phyloP scores from a whole-genome alignment of 2,113 vertebrate genomes.

The Perccottus glenii region DNA sequence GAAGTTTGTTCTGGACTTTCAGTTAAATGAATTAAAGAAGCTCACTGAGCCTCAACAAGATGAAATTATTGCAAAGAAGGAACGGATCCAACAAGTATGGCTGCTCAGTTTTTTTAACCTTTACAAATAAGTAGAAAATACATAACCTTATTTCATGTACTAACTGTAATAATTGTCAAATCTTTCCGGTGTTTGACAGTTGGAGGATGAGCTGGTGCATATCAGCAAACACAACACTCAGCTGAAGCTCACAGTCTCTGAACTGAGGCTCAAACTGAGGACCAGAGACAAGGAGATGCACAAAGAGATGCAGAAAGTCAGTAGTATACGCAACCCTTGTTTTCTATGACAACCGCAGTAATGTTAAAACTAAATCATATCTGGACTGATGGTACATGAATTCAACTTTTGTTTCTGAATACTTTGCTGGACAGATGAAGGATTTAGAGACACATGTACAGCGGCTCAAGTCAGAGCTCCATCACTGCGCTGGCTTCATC shows the following conservation, averaged over 20 bases:
- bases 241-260: slow-evolving; percentile 82
- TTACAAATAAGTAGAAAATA: too few relatives aligned
- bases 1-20: slow-evolving; percentile 86
- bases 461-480: slow-evolving; percentile 87
- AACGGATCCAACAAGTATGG: slow-evolving; percentile 81
- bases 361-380: too few relatives aligned
- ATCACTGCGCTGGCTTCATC: slow-evolving; percentile 84
- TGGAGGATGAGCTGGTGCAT: slow-evolving; percentile 84
- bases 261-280: slow-evolving; percentile 85
- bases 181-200: slow-evolving; percentile 71
- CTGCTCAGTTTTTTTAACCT: neutral
- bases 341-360: neutral
- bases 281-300: slow-evolving; percentile 79
- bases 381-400: too few relatives aligned
- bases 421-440: slow-evolving; percentile 75
- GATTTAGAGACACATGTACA: slow-evolving; percentile 80
- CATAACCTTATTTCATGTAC: too few relatives aligned
- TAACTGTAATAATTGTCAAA: neutral
- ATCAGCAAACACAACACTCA: slow-evolving; percentile 83
- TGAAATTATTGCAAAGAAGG: slow-evolving; percentile 83
- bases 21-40: slow-evolving; percentile 85
- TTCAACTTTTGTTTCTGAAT: too few relatives aligned
- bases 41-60: slow-evolving; percentile 85
- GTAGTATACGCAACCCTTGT: neutral
- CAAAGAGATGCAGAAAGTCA: slow-evolving; percentile 86